A percentile compares a stretch with the other conserved stretches of the same genome.
phyloP scores from a whole-genome alignment of 2,888 invertebrate genomes.

The Frankliniella intonsa region DNA sequence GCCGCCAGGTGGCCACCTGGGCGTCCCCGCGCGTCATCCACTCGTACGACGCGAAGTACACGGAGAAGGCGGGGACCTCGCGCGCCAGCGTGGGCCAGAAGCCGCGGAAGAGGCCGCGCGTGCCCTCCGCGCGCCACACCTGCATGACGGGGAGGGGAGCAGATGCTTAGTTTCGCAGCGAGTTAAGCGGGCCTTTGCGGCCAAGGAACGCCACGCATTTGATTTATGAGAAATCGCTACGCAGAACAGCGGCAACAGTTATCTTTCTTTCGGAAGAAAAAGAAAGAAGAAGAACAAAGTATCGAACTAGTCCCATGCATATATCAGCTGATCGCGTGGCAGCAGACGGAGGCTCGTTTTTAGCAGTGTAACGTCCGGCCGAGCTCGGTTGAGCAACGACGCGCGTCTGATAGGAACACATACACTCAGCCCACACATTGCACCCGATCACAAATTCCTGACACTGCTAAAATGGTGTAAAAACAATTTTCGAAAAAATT shows the following conservation, averaged over 20 bases:
- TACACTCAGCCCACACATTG: too few relatives aligned
- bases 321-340: neutral
- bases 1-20: slow-evolving; percentile 55
- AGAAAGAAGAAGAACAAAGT: neutral
- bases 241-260: neutral
- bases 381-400: too few relatives aligned
- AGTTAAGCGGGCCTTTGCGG: too few relatives aligned
- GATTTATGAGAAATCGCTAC: too few relatives aligned
- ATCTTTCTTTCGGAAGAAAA: neutral
- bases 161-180: neutral
- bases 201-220: neutral
- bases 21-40: slow-evolving; percentile 55
- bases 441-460: too few relatives aligned
- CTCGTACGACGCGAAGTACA: slow-evolving; percentile 84
- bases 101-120: slow-evolving; percentile 68
- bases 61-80: slow-evolving; percentile 79
- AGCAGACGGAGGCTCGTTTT: neutral
- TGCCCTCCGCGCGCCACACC: slow-evolving; percentile 60
- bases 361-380: too few relatives aligned
- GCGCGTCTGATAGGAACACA: too few relatives aligned
- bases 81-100: slow-evolving; percentile 67
- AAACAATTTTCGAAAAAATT: too few relatives aligned
- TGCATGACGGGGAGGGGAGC: neutral
- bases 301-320: neutral
- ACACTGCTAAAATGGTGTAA: too few relatives aligned